Evolutionary conservation across 1,140 invertebrate genomes (phyloP), one percentile per base, ranked within the genome.

Genomic region (Medauroidea extradentata): DNA sequence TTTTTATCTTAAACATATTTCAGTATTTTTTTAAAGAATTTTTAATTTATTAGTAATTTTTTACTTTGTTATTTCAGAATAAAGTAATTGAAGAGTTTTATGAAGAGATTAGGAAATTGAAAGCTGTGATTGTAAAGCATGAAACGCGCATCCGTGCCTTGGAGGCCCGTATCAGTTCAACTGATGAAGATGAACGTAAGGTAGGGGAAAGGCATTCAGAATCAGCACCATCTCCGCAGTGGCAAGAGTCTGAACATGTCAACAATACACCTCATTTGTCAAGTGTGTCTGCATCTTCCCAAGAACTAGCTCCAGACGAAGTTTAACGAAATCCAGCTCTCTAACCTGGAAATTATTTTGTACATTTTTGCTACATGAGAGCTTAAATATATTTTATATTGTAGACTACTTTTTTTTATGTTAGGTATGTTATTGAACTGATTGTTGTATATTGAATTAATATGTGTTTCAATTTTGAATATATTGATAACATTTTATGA

Each of bases 121-220:
- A 97, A 73, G 87, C 92, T 2, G 90, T 96, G 68, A 91, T 96
- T 63, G 88, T 96, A 3, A 95, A 95, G 69, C 94, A 98, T 71
- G 94, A 98, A 75, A 93, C 93, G 64, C 82, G 94, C 60, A 91
- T 92, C 68, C 78, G 87, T 54, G 80, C 86, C 13, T 69, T 91
- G 9, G 89, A 91, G 68, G 83, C 84, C 21, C 71, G 69, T 51
- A 42, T 70, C 16, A 67, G 66, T n/a, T 67, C 61, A 13, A 23
- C 19, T 25, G 13, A 21, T 13, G 44, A n/a, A n/a, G 42, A 34
- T 18, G 55, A 48, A 7, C 44, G 39, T 18, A 48, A 57, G 11
- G 55, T 49, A 51, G 55, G 55, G 18, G 55, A 48, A n/a, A 48
- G 50, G 23, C 44, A 48, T 21, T 39, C 50, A 29, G 55, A 48